Evolutionary conservation across 2,888 invertebrate species (phyloP).

Genomic region (Tuta absoluta): DNA sequence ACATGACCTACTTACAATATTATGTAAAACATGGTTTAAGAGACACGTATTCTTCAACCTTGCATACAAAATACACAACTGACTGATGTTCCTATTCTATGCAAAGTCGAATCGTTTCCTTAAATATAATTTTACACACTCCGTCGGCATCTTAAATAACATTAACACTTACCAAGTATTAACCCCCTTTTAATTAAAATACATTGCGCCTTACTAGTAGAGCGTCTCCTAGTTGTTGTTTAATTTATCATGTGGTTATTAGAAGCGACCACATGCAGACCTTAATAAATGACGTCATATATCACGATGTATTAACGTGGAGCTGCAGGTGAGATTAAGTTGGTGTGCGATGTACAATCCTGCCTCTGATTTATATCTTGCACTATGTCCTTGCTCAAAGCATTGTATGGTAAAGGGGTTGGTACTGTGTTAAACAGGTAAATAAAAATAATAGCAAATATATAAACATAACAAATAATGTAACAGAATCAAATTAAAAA

Average conservation of each 20-base stretch:
- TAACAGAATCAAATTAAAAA: too few species aligned
- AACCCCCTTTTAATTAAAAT: neutral
- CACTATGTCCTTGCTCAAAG: conserved; percentile 39
- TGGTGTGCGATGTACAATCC: conserved; percentile 52
- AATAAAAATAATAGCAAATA: too few species aligned
- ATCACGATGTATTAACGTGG: conserved; percentile 63
- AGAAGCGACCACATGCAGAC: conserved; percentile 14
- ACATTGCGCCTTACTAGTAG: neutral
- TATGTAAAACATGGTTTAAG: too few species aligned
- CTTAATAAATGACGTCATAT: conserved; percentile 66
- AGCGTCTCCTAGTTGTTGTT: neutral
- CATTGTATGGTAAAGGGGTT: neutral
- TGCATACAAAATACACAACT: too few species aligned
- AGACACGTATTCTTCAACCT: too few species aligned
- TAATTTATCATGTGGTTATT: conserved; percentile 17
- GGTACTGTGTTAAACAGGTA: neutral
- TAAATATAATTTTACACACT: too few species aligned
- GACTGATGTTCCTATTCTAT: too few species aligned
- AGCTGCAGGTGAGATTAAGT: conserved; percentile 59
- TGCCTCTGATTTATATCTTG: conserved; percentile 58
- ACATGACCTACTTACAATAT: too few species aligned
- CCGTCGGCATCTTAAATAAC: too few species aligned
- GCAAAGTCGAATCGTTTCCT: too few species aligned
- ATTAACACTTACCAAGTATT: neutral
- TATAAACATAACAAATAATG: too few species aligned